Evolutionary conservation across 2,797 vertebrate genomes (phyloP).

Genomic region (Macroramphosus scolopax): DNA sequence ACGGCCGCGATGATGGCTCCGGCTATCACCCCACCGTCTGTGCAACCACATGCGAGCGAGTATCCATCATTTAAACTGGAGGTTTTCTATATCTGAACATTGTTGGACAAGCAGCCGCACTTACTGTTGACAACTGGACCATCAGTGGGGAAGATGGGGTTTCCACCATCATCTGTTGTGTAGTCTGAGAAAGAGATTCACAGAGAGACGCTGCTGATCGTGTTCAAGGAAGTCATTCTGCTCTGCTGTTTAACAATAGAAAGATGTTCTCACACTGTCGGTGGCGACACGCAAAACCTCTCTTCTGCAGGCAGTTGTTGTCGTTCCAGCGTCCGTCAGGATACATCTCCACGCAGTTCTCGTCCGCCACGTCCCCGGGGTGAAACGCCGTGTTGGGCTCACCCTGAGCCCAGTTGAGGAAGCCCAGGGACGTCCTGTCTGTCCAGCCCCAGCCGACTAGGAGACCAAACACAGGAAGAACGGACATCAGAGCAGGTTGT

Average conservation of each 20-base stretch:
- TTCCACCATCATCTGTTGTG: slow-evolving; percentile 56
- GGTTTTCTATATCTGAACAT: too few species aligned
- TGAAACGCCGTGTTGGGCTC: slow-evolving; percentile 74
- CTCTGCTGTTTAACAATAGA: too few species aligned
- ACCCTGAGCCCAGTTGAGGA: slow-evolving; percentile 76
- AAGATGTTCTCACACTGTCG: slow-evolving; percentile 62
- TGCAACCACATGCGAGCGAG: neutral
- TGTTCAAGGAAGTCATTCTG: neutral
- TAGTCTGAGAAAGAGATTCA: slow-evolving; percentile 54
- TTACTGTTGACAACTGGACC: slow-evolving; percentile 31
- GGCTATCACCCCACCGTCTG: slow-evolving; percentile 49
- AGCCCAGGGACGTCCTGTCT: slow-evolving; percentile 65
- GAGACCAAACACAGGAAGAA: neutral
- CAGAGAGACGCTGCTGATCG: slow-evolving; percentile 7
- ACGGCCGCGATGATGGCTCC: slow-evolving; percentile 61
- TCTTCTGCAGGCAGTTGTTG: slow-evolving; percentile 78
- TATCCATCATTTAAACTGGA: too few species aligned
- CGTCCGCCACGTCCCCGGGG: slow-evolving; percentile 56
- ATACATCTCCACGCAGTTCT: slow-evolving; percentile 83
- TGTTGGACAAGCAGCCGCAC: too few species aligned
- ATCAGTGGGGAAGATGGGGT: slow-evolving; percentile 63
- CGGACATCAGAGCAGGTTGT: too few species aligned
- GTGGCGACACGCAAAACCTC: slow-evolving; percentile 76
- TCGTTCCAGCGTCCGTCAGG: slow-evolving; percentile 78
- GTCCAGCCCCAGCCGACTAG: slow-evolving; percentile 81